phyloP scores from a whole-genome alignment of 2,888 invertebrate genomes.

The Eugnorisma glareosa region DNA sequence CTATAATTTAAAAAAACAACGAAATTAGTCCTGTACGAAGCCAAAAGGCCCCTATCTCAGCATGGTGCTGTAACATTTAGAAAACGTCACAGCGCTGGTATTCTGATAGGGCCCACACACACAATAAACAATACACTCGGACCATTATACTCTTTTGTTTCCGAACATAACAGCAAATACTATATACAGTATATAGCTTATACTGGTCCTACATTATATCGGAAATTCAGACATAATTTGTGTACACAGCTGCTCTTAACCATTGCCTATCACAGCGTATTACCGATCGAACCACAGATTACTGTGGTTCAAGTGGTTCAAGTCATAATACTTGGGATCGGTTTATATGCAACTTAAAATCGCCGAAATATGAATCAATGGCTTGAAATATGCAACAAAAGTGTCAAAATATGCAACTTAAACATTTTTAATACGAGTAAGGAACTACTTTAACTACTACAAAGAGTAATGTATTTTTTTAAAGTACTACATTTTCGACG shows the following conservation, averaged over 20 bases:
- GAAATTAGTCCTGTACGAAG: too few species aligned
- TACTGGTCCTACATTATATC: not conserved
- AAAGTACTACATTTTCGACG: too few species aligned
- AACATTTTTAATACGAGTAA: not conserved
- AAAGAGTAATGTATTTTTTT: not conserved
- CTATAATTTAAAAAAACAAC: too few species aligned
- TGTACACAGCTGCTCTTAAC: constrained; percentile 43
- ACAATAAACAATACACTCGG: too few species aligned
- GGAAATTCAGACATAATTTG: constrained; percentile 47
- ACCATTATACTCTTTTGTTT: not conserved
- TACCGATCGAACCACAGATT: not conserved
- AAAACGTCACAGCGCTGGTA: too few species aligned
- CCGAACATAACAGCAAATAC: too few species aligned
- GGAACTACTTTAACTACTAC: too few species aligned
- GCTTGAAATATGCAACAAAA: not conserved
- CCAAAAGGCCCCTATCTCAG: too few species aligned
- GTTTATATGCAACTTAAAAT: not conserved
- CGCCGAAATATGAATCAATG: not conserved
- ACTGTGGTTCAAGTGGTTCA: too few species aligned
- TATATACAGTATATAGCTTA: too few species aligned
- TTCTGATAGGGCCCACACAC: too few species aligned
- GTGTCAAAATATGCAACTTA: not conserved
- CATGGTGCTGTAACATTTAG: too few species aligned
- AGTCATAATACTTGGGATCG: not conserved
- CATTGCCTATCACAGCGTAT: constrained; percentile 30